These are phyloP conservation scores for Smittia sp. DNA, from an alignment of 2,888 invertebrate species.

Conservation along the genomic window DNA sequence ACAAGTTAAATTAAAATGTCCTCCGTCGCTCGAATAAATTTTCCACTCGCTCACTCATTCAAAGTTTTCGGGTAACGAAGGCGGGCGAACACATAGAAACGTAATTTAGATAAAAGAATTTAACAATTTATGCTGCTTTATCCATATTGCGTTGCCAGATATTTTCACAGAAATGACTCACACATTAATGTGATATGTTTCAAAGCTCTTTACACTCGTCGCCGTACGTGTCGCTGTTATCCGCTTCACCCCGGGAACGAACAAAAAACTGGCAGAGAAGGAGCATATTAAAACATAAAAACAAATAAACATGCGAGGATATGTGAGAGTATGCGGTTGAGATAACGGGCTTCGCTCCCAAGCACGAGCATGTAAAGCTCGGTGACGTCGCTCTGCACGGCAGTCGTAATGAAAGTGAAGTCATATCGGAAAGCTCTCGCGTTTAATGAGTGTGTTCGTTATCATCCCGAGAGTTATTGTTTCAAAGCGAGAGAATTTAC, in stretches of 20 bases:
- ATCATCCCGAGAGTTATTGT: neutral
- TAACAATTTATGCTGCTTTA: too few species aligned
- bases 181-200: neutral
- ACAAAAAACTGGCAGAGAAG: neutral
- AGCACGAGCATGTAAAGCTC: neutral
- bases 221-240: conserved; percentile 14
- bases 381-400: too few species aligned
- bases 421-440: neutral
- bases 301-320: neutral
- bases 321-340: neutral
- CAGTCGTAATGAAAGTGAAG: too few species aligned
- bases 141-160: too few species aligned
- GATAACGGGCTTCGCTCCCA: neutral
- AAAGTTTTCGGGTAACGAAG: too few species aligned
- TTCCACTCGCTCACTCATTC: too few species aligned
- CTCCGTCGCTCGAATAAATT: too few species aligned
- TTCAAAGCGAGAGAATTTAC: neutral
- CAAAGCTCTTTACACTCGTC: neutral
- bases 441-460: neutral
- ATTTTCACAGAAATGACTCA: too few species aligned
- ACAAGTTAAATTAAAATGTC: too few species aligned
- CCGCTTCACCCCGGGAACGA: neutral
- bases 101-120: too few species aligned
- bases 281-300: conserved; percentile 8
- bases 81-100: too few species aligned